These are phyloP conservation scores for Mungos mungo DNA, from an alignment of 2,113 vertebrate species.

Conservation along the genomic window DNA sequence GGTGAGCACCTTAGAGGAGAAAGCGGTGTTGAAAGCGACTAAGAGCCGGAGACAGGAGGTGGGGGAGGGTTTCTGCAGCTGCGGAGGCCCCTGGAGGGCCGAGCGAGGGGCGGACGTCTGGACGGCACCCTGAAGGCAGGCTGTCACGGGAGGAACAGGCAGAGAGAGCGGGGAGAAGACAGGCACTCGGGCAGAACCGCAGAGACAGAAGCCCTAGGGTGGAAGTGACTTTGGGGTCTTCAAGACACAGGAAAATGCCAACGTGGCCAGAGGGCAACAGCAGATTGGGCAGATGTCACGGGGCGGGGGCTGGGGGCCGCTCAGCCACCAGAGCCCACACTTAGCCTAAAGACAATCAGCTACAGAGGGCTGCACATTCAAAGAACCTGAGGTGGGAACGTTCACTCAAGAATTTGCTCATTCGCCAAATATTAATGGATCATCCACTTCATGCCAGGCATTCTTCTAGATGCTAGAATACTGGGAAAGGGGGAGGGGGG, in stretches of 20 bases:
- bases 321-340: neutral
- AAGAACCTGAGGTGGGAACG: neutral
- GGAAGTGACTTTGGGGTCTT: neutral
- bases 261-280: neutral
- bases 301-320: accelerated
- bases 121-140: neutral
- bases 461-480: neutral
- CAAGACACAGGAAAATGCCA: neutral
- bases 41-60: neutral
- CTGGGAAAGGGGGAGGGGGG: no score
- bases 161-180: accelerated
- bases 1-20: neutral
- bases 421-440: neutral
- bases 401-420: neutral
- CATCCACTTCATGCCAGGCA: neutral
- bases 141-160: neutral
- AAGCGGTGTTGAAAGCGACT: neutral
- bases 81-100: accelerated
- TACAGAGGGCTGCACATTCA: neutral
- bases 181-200: neutral
- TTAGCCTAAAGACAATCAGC: accelerated
- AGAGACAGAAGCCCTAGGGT: neutral
- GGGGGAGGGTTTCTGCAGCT: neutral
- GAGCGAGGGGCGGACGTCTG: neutral
- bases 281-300: neutral